Evolutionary conservation across 2,113 vertebrate genomes (phyloP), one percentile per base, ranked within the genome.

Genomic region (Pelmatolapia mariae): DNA sequence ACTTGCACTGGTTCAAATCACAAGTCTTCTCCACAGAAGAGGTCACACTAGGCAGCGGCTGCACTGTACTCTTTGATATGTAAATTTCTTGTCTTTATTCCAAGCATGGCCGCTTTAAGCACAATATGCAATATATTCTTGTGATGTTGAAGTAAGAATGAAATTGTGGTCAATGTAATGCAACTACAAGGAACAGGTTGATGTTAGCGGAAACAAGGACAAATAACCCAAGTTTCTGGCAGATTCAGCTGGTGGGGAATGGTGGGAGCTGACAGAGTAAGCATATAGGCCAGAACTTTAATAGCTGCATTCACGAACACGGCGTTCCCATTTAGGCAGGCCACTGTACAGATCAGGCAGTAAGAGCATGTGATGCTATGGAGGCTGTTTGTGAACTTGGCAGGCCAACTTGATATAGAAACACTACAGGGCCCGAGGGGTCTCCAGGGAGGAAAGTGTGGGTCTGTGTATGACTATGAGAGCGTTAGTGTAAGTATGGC

Each of bases 321-420:
- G 33, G 63, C 78, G 88, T 90, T 71, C 91, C 56, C 84, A 85
- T 87, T 93, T 83, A 85, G 66, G 15, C 56, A 8, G 82, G 53
- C 54, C 82, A 24, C 31, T 10, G 59, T 53, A 57, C 81, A 87
- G 92, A 88, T 80, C 57, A 86, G 85, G 54, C 81, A 88, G 68
- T 5, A 63, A 73, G 86, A 90, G 76, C 90, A 92, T 90, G 91
- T 84, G 86, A 94, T 82, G 57, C 82, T 80, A 84, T 73, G 83
- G 89, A 89, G 91, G 90, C 92, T 92, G 88, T 92, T 94, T 95
- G 87, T 81, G 68, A 92, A 94, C 89, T 91, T 89, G 86, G 89
- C 66, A 33, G 82, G 85, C 87, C 83, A 86, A 93, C 89, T 89
- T 91, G 87, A 91, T 89, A 90, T 84, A 93, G 91, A 92, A 93